These are phyloP conservation scores for Bruchidius siliquastri DNA, from an alignment of 2,888 invertebrate genomes.

Conservation along the genomic window DNA sequence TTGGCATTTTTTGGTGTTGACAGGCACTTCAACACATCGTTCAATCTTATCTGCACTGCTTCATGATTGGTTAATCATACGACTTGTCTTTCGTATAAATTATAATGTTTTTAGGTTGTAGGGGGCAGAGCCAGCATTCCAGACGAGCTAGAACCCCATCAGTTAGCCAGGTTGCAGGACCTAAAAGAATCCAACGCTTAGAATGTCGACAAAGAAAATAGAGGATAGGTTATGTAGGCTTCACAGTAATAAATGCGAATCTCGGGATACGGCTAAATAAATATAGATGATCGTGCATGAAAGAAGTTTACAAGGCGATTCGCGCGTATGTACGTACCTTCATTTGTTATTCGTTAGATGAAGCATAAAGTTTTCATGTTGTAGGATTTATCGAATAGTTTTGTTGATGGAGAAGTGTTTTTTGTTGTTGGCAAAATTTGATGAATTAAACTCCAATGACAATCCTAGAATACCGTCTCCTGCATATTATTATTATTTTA, in stretches of 20 bases:
- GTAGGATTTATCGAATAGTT: background rate
- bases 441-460: background rate
- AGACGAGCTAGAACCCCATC: constrained; percentile 84
- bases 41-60: too few species aligned
- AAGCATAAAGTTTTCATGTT: constrained; percentile 1
- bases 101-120: constrained; percentile 60
- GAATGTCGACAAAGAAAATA: constrained; percentile 18
- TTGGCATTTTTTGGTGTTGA: too few species aligned
- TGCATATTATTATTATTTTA: too few species aligned
- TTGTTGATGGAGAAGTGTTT: background rate
- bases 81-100: too few species aligned
- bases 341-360: constrained; percentile 32
- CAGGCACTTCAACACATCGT: too few species aligned
- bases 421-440: background rate
- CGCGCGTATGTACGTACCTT: constrained; percentile 35
- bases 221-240: constrained; percentile 32
- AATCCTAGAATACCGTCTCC: background rate
- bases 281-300: constrained; percentile 4
- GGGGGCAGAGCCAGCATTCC: constrained; percentile 81
- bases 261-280: constrained; percentile 14
- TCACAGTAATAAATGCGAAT: constrained; percentile 26
- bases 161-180: constrained; percentile 80
- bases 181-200: constrained; percentile 90
- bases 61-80: too few species aligned
- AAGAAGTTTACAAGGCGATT: constrained; percentile 16